These are phyloP conservation scores for Trichomycterus rosablanca DNA, from an alignment of 2,113 vertebrate genomes.

Conservation along the genomic window DNA sequence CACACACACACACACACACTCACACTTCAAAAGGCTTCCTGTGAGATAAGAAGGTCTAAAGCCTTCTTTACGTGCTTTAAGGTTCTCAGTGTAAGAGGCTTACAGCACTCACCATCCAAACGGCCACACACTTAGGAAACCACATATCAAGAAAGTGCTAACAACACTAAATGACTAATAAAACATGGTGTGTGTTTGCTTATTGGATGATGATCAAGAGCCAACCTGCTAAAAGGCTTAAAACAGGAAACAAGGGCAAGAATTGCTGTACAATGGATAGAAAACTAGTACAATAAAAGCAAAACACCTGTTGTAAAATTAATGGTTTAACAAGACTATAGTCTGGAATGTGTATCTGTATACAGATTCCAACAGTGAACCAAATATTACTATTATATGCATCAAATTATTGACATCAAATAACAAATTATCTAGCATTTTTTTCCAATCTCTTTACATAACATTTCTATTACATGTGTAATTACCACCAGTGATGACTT, in stretches of 20 bases:
- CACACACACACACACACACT: too few relatives aligned
- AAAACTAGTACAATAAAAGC: background rate
- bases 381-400: too few relatives aligned
- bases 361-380: too few relatives aligned
- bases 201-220: background rate
- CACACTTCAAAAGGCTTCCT: slow-evolving; percentile 22
- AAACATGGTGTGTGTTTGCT: background rate
- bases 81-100: slow-evolving; percentile 7
- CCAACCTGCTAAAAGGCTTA: background rate
- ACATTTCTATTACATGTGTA: too few relatives aligned
- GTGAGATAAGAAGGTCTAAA: slow-evolving; percentile 28
- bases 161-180: slow-evolving; percentile 11
- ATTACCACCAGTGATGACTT: too few relatives aligned
- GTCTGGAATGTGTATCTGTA: too few relatives aligned
- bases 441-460: too few relatives aligned
- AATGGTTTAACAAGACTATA: background rate
- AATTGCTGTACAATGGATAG: background rate
- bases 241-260: background rate
- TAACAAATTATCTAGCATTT: too few relatives aligned
- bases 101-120: slow-evolving; percentile 2
- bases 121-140: background rate
- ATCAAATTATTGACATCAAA: too few relatives aligned
- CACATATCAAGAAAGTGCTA: slow-evolving; percentile 5
- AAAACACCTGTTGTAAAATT: background rate
- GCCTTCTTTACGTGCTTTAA: slow-evolving; percentile 20